A percentile compares a stretch with the other conserved stretches of the same genome.
Conservation (phyloP, 2,888 invertebrate genomes). For the Chrysolina oricalcia region DNA sequence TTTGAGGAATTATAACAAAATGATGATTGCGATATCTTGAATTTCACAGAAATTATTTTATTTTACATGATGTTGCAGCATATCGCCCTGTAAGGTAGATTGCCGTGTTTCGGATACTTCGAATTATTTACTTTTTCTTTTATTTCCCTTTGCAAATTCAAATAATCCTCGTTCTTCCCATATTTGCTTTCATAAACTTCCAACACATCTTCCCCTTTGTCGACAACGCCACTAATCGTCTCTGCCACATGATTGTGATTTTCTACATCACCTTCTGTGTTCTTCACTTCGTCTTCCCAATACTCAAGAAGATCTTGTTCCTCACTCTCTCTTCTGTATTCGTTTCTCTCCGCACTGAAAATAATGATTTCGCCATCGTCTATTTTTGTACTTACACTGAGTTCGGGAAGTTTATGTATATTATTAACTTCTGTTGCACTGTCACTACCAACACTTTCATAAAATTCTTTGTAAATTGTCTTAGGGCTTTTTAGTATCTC, state of each 20-base stretch:
- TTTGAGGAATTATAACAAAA: constrained; percentile 3
- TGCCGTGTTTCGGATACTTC: constrained; percentile 61
- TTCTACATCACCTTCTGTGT: constrained; percentile 33
- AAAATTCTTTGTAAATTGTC: constrained; percentile 66
- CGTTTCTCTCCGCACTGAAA: constrained; percentile 47
- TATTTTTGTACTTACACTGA: constrained; percentile 30
- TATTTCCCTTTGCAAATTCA: constrained; percentile 65
- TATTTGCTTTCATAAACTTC: constrained; percentile 69
- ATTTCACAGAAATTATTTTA: constrained; percentile 9
- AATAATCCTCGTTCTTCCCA: constrained; percentile 68
- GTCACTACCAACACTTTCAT: constrained; percentile 58
- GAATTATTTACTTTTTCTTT: constrained; percentile 53
- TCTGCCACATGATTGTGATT: constrained; percentile 4
- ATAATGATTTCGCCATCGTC: constrained; percentile 60
- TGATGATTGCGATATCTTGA: not conserved
- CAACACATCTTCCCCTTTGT: constrained; percentile 61
- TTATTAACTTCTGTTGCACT: constrained; percentile 57
- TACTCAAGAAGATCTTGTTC: constrained; percentile 73
- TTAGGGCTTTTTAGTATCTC: constrained; percentile 70
- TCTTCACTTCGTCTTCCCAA: constrained; percentile 68
- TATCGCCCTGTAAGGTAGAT: constrained; percentile 68
- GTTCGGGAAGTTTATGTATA: constrained; percentile 30
- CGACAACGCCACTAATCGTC: constrained; percentile 40
- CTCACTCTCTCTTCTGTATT: constrained; percentile 61
- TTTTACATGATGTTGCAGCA: constrained; percentile 70